Base-by-base conservation (phyloP, 2,797 vertebrate species). In the Muscicapa striata region DNA sequence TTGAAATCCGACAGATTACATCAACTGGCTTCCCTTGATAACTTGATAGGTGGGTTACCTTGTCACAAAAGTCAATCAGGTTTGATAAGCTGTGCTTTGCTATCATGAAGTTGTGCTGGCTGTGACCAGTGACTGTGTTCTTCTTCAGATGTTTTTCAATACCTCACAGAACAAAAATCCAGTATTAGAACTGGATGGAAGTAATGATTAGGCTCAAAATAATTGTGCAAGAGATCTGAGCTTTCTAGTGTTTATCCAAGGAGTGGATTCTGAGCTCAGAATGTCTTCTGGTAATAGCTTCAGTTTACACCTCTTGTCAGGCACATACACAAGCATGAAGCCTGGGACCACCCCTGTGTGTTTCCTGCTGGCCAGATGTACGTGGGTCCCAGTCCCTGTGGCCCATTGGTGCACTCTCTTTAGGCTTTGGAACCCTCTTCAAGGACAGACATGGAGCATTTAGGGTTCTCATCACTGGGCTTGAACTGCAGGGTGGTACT, bases 271-370 rank as follows among this genome's bases (percentile, higher is more conserved):
- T 75, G 45, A 90, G 54, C 10, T 81, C 46, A 43, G 23, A 52
- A 27, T 49, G 0, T 26, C 54, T 86, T 72, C 29, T 87, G 62
- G n/a, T n/a, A 15, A 13, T 43, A 34, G 32, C 40, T 74, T 78
- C 45, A 52, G 66, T 36, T 85, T 63, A 51, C 23, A 45, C 9
- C 29, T 67, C 24, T 67, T 59, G 16, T 81, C 34, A 81, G 73
- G 21, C n/a, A 22, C 0, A 0, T 24, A 16, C 1, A 2, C 15
- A n/a, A 43, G 9, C 10, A 29, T 22, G 12, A 68, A 75, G n/a
- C 11, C 30, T 46, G 10, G 21, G 19, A 76, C 27, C 19, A 76
- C 9, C 24, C 13, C 10, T 36, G 11, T 45, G 17, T 3, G 1
- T 17, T 72, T 82, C 22, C 34, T 74, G 24, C 32, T 68, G 41